Evolutionary conservation across 1,140 invertebrate species (phyloP).

Genomic region (Zaprionus davidi): DNA sequence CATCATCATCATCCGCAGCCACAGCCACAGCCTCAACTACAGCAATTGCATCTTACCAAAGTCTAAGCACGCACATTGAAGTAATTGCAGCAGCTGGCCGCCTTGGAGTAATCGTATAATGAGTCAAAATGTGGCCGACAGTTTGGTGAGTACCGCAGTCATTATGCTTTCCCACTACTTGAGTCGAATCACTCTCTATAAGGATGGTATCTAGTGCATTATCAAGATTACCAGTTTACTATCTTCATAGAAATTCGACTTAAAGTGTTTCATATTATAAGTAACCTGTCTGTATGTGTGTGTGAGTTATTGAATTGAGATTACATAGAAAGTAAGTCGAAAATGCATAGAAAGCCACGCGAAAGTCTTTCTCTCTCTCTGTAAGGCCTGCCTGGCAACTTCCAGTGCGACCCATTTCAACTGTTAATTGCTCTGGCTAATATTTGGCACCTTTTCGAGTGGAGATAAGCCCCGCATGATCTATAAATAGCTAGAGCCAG

Average conservation of each 20-base stretch:
- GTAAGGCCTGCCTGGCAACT: not conserved
- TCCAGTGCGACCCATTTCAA: conserved; percentile 27
- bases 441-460: conserved; percentile 17
- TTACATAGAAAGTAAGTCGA: conserved; percentile 58
- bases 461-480: not conserved
- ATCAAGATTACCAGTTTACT: not conserved
- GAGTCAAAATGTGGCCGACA: conserved; percentile 84
- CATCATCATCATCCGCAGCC: conserved; percentile 41
- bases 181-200: not conserved
- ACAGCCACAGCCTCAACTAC: conserved; percentile 9
- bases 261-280: conserved; percentile 1
- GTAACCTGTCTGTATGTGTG: not conserved
- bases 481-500: conserved; percentile 29
- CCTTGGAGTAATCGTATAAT: conserved; percentile 66
- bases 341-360: conserved; percentile 58
- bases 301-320: conserved; percentile 5
- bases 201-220: not conserved
- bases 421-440: conserved; percentile 56
- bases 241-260: not conserved
- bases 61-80: conserved; percentile 70
- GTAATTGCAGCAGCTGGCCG: conserved; percentile 76
- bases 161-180: conserved; percentile 9
- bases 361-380: conserved; percentile 24
- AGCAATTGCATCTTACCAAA: conserved; percentile 69
- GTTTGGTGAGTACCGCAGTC: conserved; percentile 75